Base-by-base conservation (phyloP, 2,797 vertebrate genomes). In the Lutjanus argentimaculatus region DNA sequence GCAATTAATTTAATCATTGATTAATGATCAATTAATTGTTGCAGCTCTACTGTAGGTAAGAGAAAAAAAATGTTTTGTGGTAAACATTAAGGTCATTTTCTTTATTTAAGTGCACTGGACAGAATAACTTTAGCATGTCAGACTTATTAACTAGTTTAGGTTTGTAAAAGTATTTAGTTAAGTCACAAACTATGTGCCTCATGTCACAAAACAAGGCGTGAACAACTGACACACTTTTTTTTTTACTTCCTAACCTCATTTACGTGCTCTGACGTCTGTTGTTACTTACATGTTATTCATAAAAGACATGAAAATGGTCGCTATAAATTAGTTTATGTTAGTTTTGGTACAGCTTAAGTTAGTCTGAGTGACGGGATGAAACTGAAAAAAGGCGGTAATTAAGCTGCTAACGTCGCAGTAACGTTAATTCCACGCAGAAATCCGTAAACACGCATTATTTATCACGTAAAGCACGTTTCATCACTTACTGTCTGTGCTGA, bases 401-500 rank as follows among this genome's bases (percentile, higher is more conserved):
- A 5, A 42, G 15, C 3, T 51, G 68, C 48, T 43, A 67, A 72
- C n/a, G 21, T 22, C 13, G 22, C n/a, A 25, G 4, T 59, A 8
- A 73, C 52, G 10, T 64, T 15, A 19, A 19, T 1, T 22, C 2
- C 45, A 25, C 0, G 43, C 7, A 0, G 2, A 36, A 13, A 40
- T 2, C 15, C 0, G 1, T 3, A 6, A 62, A 36, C 14, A 52
- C 4, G 5, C 21, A 4, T 0, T 5, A 42, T 64, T 74, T 2
- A 11, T 52, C 13, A 25, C n/a, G 3, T 58, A 22, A 36, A 43
- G 4, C 2, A 13, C 1, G 2, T 4, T n/a, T 2, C 25, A 10
- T 0, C 59, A 90, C 93, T 90, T 84, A 95, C 94, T 67, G 84
- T 53, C 30, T 85, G 75, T 11, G 83, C 7, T 43, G 92, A 89